These are phyloP conservation scores for Allygus modestus DNA, from an alignment of 2,888 invertebrate genomes.

Conservation along the genomic window DNA sequence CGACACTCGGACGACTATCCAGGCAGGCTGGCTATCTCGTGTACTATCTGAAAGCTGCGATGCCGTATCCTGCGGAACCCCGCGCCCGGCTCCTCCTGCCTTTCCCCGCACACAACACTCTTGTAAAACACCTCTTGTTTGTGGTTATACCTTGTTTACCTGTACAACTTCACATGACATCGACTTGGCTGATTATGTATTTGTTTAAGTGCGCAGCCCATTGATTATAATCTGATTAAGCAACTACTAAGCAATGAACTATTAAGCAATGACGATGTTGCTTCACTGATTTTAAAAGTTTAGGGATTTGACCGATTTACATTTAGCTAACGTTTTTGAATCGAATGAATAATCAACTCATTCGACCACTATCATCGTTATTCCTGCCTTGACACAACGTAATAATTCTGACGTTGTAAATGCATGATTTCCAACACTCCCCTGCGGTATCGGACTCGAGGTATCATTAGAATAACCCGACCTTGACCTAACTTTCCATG, in stretches of 20 bases:
- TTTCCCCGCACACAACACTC: neutral
- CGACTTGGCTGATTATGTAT: neutral
- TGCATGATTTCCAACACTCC: too few relatives aligned
- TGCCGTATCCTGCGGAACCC: neutral
- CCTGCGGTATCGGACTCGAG: neutral
- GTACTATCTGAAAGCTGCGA: neutral
- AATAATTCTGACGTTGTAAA: too few relatives aligned
- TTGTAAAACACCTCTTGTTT: conserved; percentile 14
- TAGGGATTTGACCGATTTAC: too few relatives aligned
- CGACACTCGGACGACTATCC: neutral
- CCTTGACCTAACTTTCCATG: conserved; percentile 52
- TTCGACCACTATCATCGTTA: too few relatives aligned
- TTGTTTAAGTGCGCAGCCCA: neutral
- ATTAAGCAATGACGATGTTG: too few relatives aligned
- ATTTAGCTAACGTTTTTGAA: too few relatives aligned
- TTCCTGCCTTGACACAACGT: too few relatives aligned
- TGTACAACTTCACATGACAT: neutral
- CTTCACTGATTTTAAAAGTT: too few relatives aligned
- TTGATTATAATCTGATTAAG: neutral
- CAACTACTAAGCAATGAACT: too few relatives aligned
- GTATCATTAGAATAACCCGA: neutral
- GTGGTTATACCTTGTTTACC: neutral
- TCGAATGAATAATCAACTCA: too few relatives aligned
- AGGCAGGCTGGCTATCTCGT: conserved; percentile 1
- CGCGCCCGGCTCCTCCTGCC: too few relatives aligned